Conservation (phyloP, 2,113 vertebrate species). For the Porphyrio hochstetteri region DNA sequence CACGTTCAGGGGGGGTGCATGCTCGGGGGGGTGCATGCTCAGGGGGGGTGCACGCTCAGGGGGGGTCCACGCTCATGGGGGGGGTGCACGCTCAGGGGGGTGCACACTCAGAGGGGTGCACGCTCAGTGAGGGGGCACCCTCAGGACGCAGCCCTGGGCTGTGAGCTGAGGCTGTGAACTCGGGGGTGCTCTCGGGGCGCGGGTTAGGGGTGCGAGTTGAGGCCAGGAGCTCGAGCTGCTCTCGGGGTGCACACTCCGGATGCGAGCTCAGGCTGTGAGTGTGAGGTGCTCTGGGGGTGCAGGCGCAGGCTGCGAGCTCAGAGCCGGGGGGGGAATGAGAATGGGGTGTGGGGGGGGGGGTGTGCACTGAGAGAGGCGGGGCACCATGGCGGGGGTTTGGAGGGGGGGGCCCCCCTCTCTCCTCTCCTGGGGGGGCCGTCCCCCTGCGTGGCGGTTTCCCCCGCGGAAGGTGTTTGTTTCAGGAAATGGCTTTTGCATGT, state of each 20-base stretch:
- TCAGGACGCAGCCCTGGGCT: no score
- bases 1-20: no score
- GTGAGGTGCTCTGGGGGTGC: background rate
- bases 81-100: no score
- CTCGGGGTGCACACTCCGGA: background rate
- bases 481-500: constrained; percentile 66
- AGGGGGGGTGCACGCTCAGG: no score
- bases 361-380: rapidly evolving
- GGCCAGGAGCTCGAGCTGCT: no score
- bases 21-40: no score
- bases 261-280: background rate
- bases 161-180: background rate
- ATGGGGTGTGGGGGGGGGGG: no score
- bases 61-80: no score
- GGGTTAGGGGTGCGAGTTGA: background rate
- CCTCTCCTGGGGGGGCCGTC: background rate
- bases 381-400: background rate
- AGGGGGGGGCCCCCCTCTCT: no score
- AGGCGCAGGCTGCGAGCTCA: background rate
- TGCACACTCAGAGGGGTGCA: no score
- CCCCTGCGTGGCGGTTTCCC: background rate
- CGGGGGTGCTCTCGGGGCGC: background rate
- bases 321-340: no score
- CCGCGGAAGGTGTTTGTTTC: constrained; percentile 32
- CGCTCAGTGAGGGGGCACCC: no score